Evolutionary conservation across 2,797 vertebrate species (phyloP).

Genomic region (Phataginus tetradactyla): DNA sequence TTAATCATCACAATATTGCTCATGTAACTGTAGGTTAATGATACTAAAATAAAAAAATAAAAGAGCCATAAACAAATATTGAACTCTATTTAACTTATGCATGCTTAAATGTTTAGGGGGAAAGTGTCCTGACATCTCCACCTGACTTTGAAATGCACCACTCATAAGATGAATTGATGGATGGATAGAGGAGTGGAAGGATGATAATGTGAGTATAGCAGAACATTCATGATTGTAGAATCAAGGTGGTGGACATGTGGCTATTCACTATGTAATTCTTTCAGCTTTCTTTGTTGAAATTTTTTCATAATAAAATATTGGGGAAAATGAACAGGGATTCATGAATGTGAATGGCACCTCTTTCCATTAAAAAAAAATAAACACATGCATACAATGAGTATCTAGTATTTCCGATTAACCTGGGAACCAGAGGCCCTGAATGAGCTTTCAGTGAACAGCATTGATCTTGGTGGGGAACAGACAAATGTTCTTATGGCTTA

Average conservation of each 20-base stretch:
- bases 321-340: neutral
- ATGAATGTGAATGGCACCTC: neutral
- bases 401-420: neutral
- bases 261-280: neutral
- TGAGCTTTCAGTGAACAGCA: neutral
- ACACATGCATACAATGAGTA: neutral
- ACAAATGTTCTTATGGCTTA: neutral
- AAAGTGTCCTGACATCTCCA: neutral
- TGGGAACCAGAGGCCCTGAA: neutral
- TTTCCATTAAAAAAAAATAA: neutral
- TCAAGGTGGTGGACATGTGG: neutral
- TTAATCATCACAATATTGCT: no score
- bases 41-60: no score
- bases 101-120: neutral
- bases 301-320: slow-evolving; percentile 13
- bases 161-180: neutral
- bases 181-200: neutral
- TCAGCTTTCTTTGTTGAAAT: neutral
- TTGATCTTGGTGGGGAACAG: neutral
- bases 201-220: neutral
- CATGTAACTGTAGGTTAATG: no score
- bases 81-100: neutral
- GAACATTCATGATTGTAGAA: neutral
- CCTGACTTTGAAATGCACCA: neutral
- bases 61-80: neutral